Evolutionary conservation across 2,113 vertebrate species (phyloP).

Genomic region (Rostratula benghalensis): DNA sequence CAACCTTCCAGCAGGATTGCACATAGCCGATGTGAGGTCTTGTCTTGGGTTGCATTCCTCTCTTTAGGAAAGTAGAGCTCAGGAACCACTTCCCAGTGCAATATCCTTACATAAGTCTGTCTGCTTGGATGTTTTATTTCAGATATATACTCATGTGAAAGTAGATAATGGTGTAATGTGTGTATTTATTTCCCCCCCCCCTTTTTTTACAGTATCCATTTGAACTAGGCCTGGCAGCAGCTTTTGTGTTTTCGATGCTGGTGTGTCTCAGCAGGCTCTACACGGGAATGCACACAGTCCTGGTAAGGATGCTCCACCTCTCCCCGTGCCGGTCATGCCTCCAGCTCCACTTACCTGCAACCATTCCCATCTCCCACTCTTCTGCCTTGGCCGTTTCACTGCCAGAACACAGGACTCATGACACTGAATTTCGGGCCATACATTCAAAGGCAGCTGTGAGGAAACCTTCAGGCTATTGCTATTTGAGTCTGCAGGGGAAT

Average conservation of each 20-base stretch:
- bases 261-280: slow-evolving; percentile 95
- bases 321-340: accelerated
- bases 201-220: slow-evolving; percentile 84
- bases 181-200: neutral
- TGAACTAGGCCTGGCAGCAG: slow-evolving; percentile 79
- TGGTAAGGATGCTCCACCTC: slow-evolving; percentile 80
- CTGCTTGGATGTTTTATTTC: neutral
- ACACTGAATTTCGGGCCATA: neutral
- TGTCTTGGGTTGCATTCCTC: accelerated
- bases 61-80: neutral
- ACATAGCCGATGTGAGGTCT: accelerated
- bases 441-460: neutral
- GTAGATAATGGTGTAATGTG: neutral
- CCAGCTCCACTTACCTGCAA: neutral
- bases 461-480: neutral
- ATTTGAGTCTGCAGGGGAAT: neutral
- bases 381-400: accelerated
- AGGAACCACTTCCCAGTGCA: accelerated
- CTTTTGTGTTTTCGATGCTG: slow-evolving; percentile 81
- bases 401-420: accelerated
- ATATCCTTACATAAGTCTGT: neutral
- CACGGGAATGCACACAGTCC: slow-evolving; percentile 93
- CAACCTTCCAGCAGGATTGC: accelerated
- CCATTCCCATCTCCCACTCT: neutral
- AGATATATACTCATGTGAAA: too few relatives aligned